These are phyloP conservation scores for Sphaerophoria taeniata DNA, from an alignment of 2,888 invertebrate genomes.

Conservation along the genomic window DNA sequence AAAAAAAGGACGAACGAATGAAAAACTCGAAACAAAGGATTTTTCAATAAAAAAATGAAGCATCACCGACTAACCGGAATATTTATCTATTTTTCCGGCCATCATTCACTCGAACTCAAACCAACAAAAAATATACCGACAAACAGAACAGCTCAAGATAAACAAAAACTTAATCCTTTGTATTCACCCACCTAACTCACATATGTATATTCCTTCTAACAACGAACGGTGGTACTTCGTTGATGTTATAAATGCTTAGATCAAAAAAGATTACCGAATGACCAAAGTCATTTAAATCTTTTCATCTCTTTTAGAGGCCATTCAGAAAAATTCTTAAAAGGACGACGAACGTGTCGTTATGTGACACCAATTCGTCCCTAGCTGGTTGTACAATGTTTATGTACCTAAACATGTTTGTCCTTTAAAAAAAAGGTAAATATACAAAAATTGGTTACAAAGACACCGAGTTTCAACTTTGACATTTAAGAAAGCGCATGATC, in stretches of 20 bases:
- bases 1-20: background rate
- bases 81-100: conserved; percentile 21
- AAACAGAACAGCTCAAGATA: background rate
- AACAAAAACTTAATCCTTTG: background rate
- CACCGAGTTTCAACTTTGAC: conserved; percentile 72
- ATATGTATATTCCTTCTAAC: background rate
- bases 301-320: conserved; percentile 71
- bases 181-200: background rate
- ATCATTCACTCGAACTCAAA: conserved; percentile 20
- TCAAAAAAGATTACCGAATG: conserved; percentile 65
- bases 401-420: background rate
- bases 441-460: conserved; percentile 1
- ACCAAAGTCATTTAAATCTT: conserved; percentile 71
- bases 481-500: conserved; percentile 66
- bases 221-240: background rate
- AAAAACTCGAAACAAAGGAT: conserved; percentile 1
- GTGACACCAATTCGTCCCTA: conserved; percentile 35
- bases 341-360: conserved; percentile 63
- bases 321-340: conserved; percentile 68
- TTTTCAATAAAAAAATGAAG: background rate
- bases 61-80: conserved; percentile 1
- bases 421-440: background rate
- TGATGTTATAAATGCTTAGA: conserved; percentile 30
- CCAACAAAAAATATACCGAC: background rate
- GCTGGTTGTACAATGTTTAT: background rate